Percentiles rank a stretch among this genome's conserved stretches.
Evolutionary conservation across 2,888 invertebrate genomes (phyloP).

Genomic region (Itoplectis maculator): DNA sequence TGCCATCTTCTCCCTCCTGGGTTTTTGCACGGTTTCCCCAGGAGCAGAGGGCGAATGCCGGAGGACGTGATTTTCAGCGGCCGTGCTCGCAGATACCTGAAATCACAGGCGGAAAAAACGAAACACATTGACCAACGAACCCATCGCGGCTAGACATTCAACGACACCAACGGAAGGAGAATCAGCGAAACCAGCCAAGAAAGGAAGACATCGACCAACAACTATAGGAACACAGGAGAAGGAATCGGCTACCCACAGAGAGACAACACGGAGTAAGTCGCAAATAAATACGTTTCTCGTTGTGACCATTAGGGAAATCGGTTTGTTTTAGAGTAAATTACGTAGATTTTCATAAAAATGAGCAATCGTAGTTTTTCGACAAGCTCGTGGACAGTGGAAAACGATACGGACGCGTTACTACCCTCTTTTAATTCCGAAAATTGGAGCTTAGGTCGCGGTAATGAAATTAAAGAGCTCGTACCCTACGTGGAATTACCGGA

Average conservation of each 20-base stretch:
- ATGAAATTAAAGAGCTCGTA: not conserved
- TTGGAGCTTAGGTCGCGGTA: not conserved
- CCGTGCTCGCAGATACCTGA: conserved; percentile 24
- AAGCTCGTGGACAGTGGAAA: conserved; percentile 20
- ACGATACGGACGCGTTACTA: not conserved
- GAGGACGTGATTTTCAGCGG: conserved; percentile 18
- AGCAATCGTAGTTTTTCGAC: conserved; percentile 28
- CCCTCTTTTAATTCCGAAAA: not conserved
- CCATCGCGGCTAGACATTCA: not conserved
- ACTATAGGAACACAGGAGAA: too few species aligned
- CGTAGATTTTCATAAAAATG: not conserved
- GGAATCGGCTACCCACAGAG: not conserved
- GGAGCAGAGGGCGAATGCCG: conserved; percentile 3
- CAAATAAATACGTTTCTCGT: not conserved
- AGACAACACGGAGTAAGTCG: not conserved
- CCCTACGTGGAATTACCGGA: not conserved
- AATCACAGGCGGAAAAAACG: conserved; percentile 12
- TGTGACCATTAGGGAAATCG: too few species aligned
- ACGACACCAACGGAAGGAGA: not conserved
- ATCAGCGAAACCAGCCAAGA: not conserved
- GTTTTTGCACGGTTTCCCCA: conserved; percentile 17
- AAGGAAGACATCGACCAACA: not conserved
- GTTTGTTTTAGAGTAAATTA: too few species aligned
- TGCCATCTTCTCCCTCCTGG: conserved; percentile 7
- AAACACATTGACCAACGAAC: too few species aligned